These are phyloP conservation scores for Perognathus longimembris DNA, from an alignment of 2,113 vertebrate species.

Conservation along the genomic window DNA sequence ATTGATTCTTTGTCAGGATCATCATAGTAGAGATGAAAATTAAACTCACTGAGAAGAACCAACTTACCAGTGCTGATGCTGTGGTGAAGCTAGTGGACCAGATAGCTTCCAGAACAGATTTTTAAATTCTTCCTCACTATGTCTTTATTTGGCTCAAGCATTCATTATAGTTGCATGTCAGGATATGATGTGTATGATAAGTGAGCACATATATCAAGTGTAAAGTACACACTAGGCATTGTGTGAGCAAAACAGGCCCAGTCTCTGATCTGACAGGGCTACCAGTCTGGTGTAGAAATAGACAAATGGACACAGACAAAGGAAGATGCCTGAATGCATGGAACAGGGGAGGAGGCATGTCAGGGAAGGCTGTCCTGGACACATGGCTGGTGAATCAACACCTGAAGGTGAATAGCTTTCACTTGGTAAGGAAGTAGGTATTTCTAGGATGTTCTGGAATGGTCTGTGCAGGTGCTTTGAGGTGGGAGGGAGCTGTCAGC, in stretches of 20 bases:
- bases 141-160: background rate
- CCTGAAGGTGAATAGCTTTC: background rate
- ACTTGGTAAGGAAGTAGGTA: background rate
- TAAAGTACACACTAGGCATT: background rate
- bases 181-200: background rate
- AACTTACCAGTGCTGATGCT: background rate
- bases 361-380: background rate
- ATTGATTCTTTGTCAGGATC: background rate
- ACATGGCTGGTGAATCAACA: background rate
- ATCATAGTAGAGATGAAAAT: background rate
- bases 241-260: background rate
- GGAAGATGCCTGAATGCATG: background rate
- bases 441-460: background rate
- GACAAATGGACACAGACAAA: too few relatives aligned
- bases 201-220: background rate
- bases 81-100: background rate
- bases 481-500: background rate
- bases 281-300: background rate
- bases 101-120: slow-evolving; percentile 4
- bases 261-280: background rate
- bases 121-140: background rate
- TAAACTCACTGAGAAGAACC: background rate
- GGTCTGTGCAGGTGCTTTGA: background rate
- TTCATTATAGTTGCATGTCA: background rate
- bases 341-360: background rate